Evolutionary conservation across 2,113 vertebrate genomes (phyloP), one percentile per base, ranked within the genome.

Genomic region (Corvus moneduloides): DNA sequence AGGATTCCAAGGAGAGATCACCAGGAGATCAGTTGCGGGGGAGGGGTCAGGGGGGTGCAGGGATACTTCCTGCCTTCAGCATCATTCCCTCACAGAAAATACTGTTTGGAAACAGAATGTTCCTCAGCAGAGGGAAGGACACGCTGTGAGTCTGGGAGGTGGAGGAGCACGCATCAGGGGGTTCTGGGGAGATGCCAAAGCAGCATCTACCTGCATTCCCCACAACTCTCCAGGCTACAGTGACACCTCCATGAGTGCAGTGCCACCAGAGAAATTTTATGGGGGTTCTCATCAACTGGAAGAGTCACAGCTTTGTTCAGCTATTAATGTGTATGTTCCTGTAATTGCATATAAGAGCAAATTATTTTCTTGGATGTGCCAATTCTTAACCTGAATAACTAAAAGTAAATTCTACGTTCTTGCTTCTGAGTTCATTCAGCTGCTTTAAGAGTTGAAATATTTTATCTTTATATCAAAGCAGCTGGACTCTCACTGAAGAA

Each of bases 11-110:
- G 84, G 28, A 61, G 20, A 41, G 32, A 54, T 79, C 39, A 51
- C 32, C 16, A 11, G 23, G 24, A 63, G 18, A 28, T 62, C 23
- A 44, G 21, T 3, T 27, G 21, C 44, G 27, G 30, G 21, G 8
- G 6, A 19, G 0, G 13, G 19, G 14, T 10, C 9, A 3, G 1
- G 1, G 0, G 7, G 4, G 3, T n/a, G n/a, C 16, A 75, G 15
- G 16, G 12, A 35, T 49, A 28, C 7, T 64, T 73, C 52, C 56
- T 88, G 32, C 26, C 23, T 77, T 84, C 43, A 66, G 15, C 49
- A 52, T n/a, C 21, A 76, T 49, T 59, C 5, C 41, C 16, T 77
- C 13, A 62, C 11, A 26, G 59, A 62, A 86, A 74, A 66, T 7
- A 37, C 13, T 37, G 20, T 37, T 59, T 69, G 41, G 46, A 62